These are phyloP conservation scores for Penaeus japonicus DNA, from an alignment of 1,140 invertebrate genomes.

Conservation along the genomic window DNA sequence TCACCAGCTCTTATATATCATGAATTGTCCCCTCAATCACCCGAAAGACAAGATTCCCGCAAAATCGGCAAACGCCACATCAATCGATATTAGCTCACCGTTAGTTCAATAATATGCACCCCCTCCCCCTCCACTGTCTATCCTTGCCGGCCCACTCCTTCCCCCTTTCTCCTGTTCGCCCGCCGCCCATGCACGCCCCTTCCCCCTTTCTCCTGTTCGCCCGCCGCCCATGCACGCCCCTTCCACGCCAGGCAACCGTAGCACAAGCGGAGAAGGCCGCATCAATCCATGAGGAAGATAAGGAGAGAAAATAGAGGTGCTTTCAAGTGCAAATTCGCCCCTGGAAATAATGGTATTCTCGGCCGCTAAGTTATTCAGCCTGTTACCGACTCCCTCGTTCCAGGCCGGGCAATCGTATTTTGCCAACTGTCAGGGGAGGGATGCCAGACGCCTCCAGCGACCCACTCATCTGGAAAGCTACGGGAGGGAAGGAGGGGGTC, in stretches of 20 bases:
- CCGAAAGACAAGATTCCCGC: too few relatives aligned
- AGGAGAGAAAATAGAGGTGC: constrained; percentile 41
- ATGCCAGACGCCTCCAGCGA: constrained; percentile 41
- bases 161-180: background rate
- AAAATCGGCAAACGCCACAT: too few relatives aligned
- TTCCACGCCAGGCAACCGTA: background rate
- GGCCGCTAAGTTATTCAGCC: constrained; percentile 39
- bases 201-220: background rate
- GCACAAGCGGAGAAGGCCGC: background rate
- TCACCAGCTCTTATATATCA: background rate
- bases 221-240: background rate
- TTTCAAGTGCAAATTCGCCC: constrained; percentile 48
- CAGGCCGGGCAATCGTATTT: constrained; percentile 51
- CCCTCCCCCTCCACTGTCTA: too few relatives aligned
- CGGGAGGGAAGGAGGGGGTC: background rate
- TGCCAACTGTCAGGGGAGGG: constrained; percentile 44
- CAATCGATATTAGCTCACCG: too few relatives aligned
- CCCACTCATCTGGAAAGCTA: constrained; percentile 46
- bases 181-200: background rate
- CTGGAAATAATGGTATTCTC: constrained; percentile 48
- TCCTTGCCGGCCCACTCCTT: background rate
- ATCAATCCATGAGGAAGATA: constrained; percentile 32
- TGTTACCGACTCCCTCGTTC: constrained; percentile 49
- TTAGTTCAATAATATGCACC: too few relatives aligned
- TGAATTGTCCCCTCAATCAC: too few relatives aligned